Evolutionary conservation across 2,113 vertebrate species (phyloP), one percentile per base, ranked within the genome.

Genomic region (Salminus brasiliensis): DNA sequence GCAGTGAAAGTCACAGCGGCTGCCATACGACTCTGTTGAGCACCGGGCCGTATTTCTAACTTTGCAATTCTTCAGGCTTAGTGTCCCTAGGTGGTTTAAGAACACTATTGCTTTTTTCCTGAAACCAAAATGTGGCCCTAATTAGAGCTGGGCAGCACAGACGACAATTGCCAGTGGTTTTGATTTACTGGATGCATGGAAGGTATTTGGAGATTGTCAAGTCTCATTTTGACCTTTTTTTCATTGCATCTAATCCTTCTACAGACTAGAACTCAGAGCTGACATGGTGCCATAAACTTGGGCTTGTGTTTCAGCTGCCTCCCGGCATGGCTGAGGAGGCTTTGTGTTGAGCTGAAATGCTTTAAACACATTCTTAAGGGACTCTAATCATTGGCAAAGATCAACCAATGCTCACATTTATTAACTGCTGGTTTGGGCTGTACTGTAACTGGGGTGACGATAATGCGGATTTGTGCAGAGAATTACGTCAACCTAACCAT

Each of bases 21-120:
- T 47, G 41, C 62, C 87, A 89, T 89, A 84, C 88, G 90, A 74
- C 90, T 88, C 76, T 80, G 85, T 87, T 92, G 80, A 68, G 60
- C 83, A 85, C 87, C 87, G 53, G 13, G 10, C 25, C 34, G 29
- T 55, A 67, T 62, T 45, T 57, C 25, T 39, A 23, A 43, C 63
- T 74, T 71, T n/a, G 45, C 77, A 47, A 84, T 34, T 71, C 65
- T 74, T 80, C 83, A 45, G 67, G 60, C 68, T 87, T 73, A 52
- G 83, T 79, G 78, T 81, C 57, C 29, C 41, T 39, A 16, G 60
- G 39, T 36, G 27, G 29, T 15, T 15, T 27, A 41, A 27, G 32
- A 41, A 18, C 53, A 4, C 57, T 10, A n/a, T 41, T 32, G 85
- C 55, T 23, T 49, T 68, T 55, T 71, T 57, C 85, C 86, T 88